Conservation (phyloP, 1,140 invertebrate genomes). For the Euglossa dilemma region DNA sequence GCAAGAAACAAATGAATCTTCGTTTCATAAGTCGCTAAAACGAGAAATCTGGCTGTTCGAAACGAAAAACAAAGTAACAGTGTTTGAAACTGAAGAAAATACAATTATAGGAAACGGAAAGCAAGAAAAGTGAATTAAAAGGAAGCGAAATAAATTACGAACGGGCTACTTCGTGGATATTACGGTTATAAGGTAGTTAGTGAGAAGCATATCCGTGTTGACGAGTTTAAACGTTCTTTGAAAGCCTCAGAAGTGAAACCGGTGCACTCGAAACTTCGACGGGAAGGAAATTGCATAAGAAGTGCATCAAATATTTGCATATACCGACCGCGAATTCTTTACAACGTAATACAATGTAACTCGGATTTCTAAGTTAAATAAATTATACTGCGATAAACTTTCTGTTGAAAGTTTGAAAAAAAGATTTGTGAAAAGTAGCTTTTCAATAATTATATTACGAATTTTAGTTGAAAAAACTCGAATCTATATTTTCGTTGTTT, state of each 20-base stretch:
- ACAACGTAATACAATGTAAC: not conserved
- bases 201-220: not conserved
- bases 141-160: not conserved
- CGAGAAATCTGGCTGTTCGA: no score
- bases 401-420: no score
- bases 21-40: no score
- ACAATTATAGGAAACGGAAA: not conserved
- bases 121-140: not conserved
- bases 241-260: not conserved
- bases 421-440: no score
- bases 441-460: no score
- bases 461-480: no score
- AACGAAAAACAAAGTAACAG: no score
- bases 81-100: no score
- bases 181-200: not conserved
- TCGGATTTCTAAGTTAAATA: not conserved
- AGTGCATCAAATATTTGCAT: not conserved
- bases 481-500: no score
- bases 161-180: not conserved
- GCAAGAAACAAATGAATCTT: no score
- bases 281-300: not conserved
- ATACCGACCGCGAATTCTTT: not conserved
- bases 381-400: no score
- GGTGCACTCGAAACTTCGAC: not conserved
- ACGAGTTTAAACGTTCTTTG: not conserved